Evolutionary conservation across 2,888 invertebrate species (phyloP), one percentile per base, ranked within the genome.

Genomic region (Nysson spinosus): DNA sequence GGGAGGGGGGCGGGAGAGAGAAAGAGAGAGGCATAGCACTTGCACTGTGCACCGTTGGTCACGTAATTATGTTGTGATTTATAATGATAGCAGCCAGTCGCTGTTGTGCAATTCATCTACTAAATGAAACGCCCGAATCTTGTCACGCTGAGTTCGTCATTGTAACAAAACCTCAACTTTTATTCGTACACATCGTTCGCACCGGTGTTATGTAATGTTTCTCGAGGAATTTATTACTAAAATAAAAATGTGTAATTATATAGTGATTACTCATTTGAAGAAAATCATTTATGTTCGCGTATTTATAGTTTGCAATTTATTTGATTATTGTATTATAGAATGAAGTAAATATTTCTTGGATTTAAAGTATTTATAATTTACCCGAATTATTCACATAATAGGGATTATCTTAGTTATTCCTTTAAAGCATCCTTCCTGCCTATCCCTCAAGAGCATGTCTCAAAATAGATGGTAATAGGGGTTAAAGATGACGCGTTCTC

Each of bases 31-130:
- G 43, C 22, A 69, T 64, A 67, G 75, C 68, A 61, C 66, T 69
- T 72, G 67, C 70, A 66, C 52, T 67, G 65, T 64, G 61, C 65
- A 52, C 66, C 51, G 69, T 70, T 67, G 72, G 69, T 71, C 70
- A 72, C 78, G 78, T 80, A 82, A 82, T 82, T 82, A 80, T 77
- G 77, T 77, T 77, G 75, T 82, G 81, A 82, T 81, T 82, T 80
- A 82, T 82, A 83, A 82, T 81, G 78, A 82, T 80, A 77, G 76
- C 72, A 72, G 72, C 67, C 52, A 69, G 75, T 78, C 73, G 75
- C 71, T 62, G 56, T 67, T 44, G 60, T 55, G 72, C 75, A 73
- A 72, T 78, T 78, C 77, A 78, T 82, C 80, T 74, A 72, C 73
- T 58, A 72, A 78, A 80, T 80, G 76, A 79, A 80, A 80, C 69